A percentile compares a stretch with the other conserved stretches of the same genome.
phyloP scores from a whole-genome alignment of 2,113 vertebrate species.

The Anhinga rufa region DNA sequence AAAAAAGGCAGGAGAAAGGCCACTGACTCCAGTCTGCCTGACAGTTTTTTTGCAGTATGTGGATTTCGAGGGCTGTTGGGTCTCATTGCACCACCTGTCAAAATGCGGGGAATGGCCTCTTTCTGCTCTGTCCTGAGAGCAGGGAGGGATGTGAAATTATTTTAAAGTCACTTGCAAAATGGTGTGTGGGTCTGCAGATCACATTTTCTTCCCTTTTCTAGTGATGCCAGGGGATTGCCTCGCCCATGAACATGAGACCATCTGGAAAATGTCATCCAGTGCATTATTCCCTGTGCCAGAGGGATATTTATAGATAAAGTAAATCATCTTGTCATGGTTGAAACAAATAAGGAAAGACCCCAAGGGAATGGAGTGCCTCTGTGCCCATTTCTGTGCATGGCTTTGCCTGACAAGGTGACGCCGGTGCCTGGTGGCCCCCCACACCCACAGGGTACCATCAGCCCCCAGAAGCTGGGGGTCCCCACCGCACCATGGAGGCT shows the following conservation, averaged over 20 bases:
- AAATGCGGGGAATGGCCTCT: not conserved
- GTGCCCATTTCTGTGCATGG: fast-evolving
- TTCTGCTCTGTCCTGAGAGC: not conserved
- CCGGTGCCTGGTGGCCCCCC: not conserved
- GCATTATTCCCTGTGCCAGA: not conserved
- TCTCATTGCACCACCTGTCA: not conserved
- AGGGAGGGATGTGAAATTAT: not conserved
- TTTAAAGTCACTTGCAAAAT: not conserved
- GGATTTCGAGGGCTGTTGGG: not conserved
- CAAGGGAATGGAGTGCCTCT: not conserved
- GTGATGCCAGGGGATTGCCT: not conserved
- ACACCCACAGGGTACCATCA: not conserved
- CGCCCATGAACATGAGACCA: not conserved
- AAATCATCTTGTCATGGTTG: not conserved
- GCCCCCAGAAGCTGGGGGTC: not conserved
- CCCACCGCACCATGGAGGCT: fast-evolving
- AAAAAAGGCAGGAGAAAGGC: not conserved
- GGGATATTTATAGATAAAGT: constrained; percentile 14
- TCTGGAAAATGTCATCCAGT: not conserved
- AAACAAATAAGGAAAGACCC: not conserved
- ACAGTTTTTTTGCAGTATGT: not conserved
- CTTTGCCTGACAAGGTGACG: not conserved
- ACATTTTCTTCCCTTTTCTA: not conserved
- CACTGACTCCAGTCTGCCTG: not conserved
- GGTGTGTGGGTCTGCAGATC: not conserved